phyloP scores from a whole-genome alignment of 2,797 vertebrate genomes.

The Periparus ater region DNA sequence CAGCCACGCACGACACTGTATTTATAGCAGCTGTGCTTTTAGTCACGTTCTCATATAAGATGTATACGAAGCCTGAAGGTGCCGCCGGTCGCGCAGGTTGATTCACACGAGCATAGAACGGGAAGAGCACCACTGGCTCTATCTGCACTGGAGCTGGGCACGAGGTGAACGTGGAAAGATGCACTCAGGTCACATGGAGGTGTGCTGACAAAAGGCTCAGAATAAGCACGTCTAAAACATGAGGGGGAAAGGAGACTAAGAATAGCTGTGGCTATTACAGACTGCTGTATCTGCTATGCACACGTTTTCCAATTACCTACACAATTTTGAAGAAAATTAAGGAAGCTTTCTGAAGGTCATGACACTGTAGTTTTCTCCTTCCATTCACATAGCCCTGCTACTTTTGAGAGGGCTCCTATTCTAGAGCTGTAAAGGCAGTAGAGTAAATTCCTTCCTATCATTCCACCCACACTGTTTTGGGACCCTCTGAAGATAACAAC shows the following conservation, averaged over 20 bases:
- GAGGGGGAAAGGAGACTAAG: neutral
- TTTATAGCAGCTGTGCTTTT: neutral
- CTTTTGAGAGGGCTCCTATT: neutral
- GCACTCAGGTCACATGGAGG: accelerated
- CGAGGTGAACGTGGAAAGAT: accelerated
- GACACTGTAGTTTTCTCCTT: neutral
- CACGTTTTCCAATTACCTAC: neutral
- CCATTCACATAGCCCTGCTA: neutral
- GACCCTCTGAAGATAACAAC: neutral
- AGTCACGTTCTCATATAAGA: neutral
- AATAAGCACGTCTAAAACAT: neutral
- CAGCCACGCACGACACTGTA: no score
- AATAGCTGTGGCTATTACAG: neutral
- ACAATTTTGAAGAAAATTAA: neutral
- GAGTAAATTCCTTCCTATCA: neutral
- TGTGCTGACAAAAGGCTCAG: neutral
- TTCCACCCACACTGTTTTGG: neutral
- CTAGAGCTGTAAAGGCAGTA: neutral
- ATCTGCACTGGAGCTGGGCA: neutral
- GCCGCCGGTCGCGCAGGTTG: neutral
- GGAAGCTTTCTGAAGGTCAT: neutral
- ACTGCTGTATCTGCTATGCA: neutral
- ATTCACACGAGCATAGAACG: accelerated
- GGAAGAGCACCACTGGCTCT: neutral
- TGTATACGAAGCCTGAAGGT: neutral